A percentile compares a stretch with the other conserved stretches of the same genome.
Conservation (phyloP, 2,113 vertebrate species). For the Hydrolagus affinis region DNA sequence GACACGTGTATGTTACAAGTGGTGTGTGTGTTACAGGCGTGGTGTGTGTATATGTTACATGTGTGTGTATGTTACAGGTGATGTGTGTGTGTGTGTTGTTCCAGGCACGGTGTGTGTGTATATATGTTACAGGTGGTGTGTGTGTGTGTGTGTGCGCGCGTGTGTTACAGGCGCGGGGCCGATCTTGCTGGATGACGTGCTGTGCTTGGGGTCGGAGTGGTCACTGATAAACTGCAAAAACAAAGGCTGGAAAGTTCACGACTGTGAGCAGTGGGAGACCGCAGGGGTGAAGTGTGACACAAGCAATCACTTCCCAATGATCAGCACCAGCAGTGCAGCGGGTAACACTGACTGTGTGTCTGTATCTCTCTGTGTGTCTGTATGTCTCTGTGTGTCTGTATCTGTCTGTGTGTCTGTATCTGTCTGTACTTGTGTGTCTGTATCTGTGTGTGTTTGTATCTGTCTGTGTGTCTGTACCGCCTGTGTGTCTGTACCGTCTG, state of each 20-base stretch:
- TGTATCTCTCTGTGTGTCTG: not conserved
- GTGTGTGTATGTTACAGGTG: too few species aligned
- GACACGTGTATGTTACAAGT: too few species aligned
- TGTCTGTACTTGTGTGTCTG: not conserved
- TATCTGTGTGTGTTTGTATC: too few species aligned
- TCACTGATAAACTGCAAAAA: slow-evolving; percentile 51
- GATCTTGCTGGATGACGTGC: slow-evolving; percentile 62
- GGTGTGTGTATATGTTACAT: too few species aligned
- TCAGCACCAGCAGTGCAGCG: too few species aligned
- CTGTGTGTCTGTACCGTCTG: too few species aligned
- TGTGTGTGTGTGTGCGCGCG: not conserved
- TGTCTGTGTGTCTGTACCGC: not conserved
- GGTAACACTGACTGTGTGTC: not conserved
- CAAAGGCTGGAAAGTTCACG: slow-evolving; percentile 51
- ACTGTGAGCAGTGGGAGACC: slow-evolving; percentile 58
- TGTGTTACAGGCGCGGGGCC: slow-evolving; percentile 43
- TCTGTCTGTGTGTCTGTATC: not conserved
- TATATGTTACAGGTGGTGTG: too few species aligned
- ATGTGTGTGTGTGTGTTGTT: too few species aligned
- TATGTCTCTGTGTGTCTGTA: not conserved
- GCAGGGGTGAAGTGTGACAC: slow-evolving; percentile 54
- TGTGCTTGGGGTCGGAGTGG: slow-evolving; percentile 54
- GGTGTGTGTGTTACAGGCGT: too few species aligned
- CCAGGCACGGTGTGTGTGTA: too few species aligned
- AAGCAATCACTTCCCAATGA: slow-evolving; percentile 39